Percentiles rank a stretch among this genome's conserved stretches.
Evolutionary conservation across 2,113 vertebrate species (phyloP).

Genomic region (Siphamia tubifer): DNA sequence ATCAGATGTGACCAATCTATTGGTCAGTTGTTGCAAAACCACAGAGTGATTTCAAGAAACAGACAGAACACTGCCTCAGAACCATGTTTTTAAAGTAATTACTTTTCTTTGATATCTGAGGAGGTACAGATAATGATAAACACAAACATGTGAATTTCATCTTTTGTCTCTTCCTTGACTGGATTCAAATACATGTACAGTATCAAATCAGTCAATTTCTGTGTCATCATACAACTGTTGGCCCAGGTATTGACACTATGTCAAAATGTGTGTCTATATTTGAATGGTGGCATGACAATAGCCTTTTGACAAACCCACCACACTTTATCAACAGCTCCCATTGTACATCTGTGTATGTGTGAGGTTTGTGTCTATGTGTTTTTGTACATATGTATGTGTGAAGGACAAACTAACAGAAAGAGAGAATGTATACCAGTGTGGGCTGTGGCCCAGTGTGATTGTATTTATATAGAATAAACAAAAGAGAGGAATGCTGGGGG

Average conservation of each 20-base stretch:
- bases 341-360: constrained; percentile 48
- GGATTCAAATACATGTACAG: neutral
- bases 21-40: too few species aligned
- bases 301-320: constrained; percentile 31
- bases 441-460: constrained; percentile 55
- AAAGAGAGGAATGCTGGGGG: constrained; percentile 76
- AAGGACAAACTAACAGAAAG: constrained; percentile 55
- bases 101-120: too few species aligned
- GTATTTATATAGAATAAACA: constrained; percentile 81
- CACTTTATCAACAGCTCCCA: constrained; percentile 58
- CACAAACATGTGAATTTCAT: too few species aligned
- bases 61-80: too few species aligned
- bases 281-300: neutral
- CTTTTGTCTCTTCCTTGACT: too few species aligned
- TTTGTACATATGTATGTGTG: constrained; percentile 56
- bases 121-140: too few species aligned
- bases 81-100: too few species aligned
- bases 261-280: constrained; percentile 14
- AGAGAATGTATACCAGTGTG: constrained; percentile 54
- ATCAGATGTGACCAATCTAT: too few species aligned
- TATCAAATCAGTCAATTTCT: neutral
- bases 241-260: constrained; percentile 15
- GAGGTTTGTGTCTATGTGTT: constrained; percentile 39
- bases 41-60: too few species aligned
- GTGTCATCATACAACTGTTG: neutral